Evolutionary conservation across 2,888 invertebrate genomes (phyloP).

Genomic region (Tachina fera): DNA sequence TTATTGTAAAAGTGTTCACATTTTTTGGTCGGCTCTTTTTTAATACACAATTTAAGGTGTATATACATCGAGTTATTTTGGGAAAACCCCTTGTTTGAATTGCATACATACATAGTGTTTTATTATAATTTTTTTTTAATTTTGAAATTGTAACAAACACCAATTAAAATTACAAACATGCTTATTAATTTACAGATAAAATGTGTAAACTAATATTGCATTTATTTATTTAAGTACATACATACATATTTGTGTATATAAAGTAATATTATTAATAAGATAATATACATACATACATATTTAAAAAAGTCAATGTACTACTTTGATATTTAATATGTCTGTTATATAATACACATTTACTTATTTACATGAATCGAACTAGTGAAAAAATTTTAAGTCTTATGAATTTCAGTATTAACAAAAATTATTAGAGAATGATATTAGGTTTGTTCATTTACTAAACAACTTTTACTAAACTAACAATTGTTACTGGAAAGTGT

Average conservation of each 20-base stretch:
- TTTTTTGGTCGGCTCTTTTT: no score
- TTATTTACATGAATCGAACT: not conserved
- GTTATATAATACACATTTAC: constrained; percentile 26
- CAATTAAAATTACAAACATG: not conserved
- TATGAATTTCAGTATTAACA: not conserved
- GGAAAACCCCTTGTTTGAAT: no score
- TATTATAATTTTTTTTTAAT: not conserved
- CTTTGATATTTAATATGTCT: constrained; percentile 36
- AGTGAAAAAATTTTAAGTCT: not conserved
- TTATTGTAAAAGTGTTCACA: no score
- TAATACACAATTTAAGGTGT: no score
- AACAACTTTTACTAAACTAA: no score
- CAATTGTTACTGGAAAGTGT: no score
- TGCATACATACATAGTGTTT: not conserved
- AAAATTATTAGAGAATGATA: not conserved
- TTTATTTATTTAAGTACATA: not conserved
- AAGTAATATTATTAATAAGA: constrained; percentile 9
- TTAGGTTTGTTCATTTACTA: no score
- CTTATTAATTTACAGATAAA: constrained; percentile 5
- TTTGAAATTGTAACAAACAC: constrained; percentile 2
- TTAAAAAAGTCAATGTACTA: constrained; percentile 48
- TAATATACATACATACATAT: no score
- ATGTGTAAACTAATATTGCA: not conserved
- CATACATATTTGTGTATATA: not conserved
- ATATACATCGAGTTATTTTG: no score